Percentiles rank a stretch among this genome's conserved stretches.
Evolutionary conservation across 2,113 vertebrate genomes (phyloP).

Genomic region (Heterocephalus glaber): DNA sequence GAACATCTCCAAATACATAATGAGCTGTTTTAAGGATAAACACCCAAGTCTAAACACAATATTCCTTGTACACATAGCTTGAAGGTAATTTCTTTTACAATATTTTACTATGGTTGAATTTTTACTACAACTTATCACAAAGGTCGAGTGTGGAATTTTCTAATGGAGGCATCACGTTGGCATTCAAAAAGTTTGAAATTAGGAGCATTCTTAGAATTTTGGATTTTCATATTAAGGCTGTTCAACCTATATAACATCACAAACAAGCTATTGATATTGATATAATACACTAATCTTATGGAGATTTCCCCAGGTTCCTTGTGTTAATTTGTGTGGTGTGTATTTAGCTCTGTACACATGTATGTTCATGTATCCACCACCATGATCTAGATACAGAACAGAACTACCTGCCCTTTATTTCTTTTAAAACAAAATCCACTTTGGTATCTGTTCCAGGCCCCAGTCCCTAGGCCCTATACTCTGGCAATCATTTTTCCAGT

Average conservation of each 20-base stretch:
- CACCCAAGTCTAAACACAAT: not conserved
- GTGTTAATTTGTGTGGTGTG: not conserved
- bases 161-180: too few relatives aligned
- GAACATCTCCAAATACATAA: not conserved
- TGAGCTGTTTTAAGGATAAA: not conserved
- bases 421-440: not conserved
- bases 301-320: not conserved
- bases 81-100: not conserved
- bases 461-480: not conserved
- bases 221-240: too few relatives aligned
- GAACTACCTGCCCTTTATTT: not conserved
- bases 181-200: not conserved
- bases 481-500: not conserved
- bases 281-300: too few relatives aligned
- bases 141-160: not conserved
- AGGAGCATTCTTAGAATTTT: not conserved
- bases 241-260: not conserved
- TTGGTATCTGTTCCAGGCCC: not conserved
- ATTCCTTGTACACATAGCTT: not conserved
- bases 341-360: not conserved
- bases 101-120: not conserved
- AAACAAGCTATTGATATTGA: not conserved
- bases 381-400: not conserved
- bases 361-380: too few relatives aligned
- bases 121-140: not conserved